A percentile compares a stretch with the other conserved stretches of the same genome.
Conservation (phyloP, 2,113 vertebrate species). For the Sardina pilchardus region DNA sequence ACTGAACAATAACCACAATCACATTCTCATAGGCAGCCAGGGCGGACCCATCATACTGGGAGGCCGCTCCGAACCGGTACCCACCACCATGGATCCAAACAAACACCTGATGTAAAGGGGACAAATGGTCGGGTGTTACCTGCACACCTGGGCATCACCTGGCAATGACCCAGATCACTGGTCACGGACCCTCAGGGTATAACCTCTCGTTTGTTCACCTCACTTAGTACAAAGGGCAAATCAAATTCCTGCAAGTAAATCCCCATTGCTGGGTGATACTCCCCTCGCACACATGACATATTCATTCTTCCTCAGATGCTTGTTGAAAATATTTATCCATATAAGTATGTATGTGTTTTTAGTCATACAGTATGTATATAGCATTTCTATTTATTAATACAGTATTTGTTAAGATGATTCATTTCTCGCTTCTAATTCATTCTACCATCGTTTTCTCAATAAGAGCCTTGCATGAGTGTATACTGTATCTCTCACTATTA, state of each 20-base stretch:
- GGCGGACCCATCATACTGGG: constrained; percentile 74
- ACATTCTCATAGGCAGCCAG: constrained; percentile 78
- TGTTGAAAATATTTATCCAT: too few relatives aligned
- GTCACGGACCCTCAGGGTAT: neutral
- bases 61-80: constrained; percentile 58
- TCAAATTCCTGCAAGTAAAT: neutral
- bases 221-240: neutral
- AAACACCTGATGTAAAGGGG: constrained; percentile 75
- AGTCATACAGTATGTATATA: too few relatives aligned
- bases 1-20: constrained; percentile 82
- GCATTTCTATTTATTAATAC: too few relatives aligned
- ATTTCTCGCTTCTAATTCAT: too few relatives aligned
- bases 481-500: too few relatives aligned
- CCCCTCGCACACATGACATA: neutral
- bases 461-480: too few relatives aligned
- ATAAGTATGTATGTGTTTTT: too few relatives aligned
- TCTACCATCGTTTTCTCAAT: too few relatives aligned
- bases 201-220: neutral
- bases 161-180: too few relatives aligned
- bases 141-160: neutral
- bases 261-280: neutral
- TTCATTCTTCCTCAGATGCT: neutral
- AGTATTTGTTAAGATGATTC: too few relatives aligned
- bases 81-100: constrained; percentile 86
- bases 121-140: neutral